These are phyloP conservation scores for Drosophila setosimentum DNA, from an alignment of 2,888 invertebrate genomes.

Conservation along the genomic window DNA sequence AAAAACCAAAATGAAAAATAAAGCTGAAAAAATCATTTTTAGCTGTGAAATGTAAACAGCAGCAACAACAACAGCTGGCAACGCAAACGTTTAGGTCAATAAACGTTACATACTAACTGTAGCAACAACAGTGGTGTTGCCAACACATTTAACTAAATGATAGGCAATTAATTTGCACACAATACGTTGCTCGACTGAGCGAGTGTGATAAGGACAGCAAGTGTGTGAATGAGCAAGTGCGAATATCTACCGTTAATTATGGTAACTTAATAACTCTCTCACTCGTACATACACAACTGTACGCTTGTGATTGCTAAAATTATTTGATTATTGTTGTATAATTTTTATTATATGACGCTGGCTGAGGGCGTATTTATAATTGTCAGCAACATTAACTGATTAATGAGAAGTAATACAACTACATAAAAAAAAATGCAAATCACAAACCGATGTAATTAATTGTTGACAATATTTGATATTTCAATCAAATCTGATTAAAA, in stretches of 20 bases:
- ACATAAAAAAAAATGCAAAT: not conserved
- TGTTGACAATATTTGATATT: conserved; percentile 62
- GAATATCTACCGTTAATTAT: conserved; percentile 36
- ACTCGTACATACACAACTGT: conserved; percentile 7
- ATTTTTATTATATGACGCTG: conserved; percentile 25
- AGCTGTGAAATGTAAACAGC: conserved; percentile 30
- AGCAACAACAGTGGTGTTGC: conserved; percentile 28
- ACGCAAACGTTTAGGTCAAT: conserved; percentile 64
- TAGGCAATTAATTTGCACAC: conserved; percentile 40
- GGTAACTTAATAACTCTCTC: conserved; percentile 10
- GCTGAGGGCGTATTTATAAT: conserved; percentile 53
- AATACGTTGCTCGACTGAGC: conserved; percentile 14
- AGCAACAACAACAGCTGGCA: conserved; percentile 7
- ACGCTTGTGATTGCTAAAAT: conserved; percentile 6
- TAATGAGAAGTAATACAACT: conserved; percentile 50
- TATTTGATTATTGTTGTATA: conserved; percentile 18
- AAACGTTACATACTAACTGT: conserved; percentile 62
- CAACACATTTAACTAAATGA: conserved; percentile 37
- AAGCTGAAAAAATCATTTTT: conserved; percentile 12
- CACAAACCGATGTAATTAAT: conserved; percentile 49
- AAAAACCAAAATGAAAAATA: conserved; percentile 20
- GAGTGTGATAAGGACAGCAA: conserved; percentile 12
- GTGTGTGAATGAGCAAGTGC: not conserved
- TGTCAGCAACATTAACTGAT: conserved; percentile 60
- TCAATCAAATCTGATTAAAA: conserved; percentile 59